phyloP scores from a whole-genome alignment of 2,888 invertebrate species.

The Cheilosia vernalis region DNA sequence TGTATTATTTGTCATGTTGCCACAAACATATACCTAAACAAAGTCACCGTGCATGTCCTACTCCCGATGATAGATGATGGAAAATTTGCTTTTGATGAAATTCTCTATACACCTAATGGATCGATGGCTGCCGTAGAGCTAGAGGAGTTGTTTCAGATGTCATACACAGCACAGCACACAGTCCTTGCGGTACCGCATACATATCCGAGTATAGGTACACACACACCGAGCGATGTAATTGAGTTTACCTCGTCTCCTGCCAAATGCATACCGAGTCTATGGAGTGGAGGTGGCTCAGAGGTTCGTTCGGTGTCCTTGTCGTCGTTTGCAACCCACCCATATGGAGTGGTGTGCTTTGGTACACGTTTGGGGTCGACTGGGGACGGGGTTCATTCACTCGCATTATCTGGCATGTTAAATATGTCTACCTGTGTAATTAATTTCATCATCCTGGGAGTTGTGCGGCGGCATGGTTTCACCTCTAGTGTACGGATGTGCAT shows the following conservation, averaged over 20 bases:
- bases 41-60: slow-evolving; percentile 17
- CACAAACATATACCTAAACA: slow-evolving; percentile 32
- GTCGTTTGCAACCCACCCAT: slow-evolving; percentile 20
- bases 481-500: not conserved
- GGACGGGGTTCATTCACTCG: slow-evolving; percentile 56
- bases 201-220: not conserved
- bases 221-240: slow-evolving; percentile 53
- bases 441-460: slow-evolving; percentile 56
- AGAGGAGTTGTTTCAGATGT: slow-evolving; percentile 39
- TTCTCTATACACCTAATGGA: slow-evolving; percentile 51
- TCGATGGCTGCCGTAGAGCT: slow-evolving; percentile 20
- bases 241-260: slow-evolving; percentile 61
- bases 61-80: slow-evolving; percentile 63
- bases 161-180: slow-evolving; percentile 23
- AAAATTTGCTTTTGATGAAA: slow-evolving; percentile 73
- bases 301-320: slow-evolving; percentile 47
- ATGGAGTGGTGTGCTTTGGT: slow-evolving; percentile 4
- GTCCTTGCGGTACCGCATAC: not conserved
- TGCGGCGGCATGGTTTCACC: slow-evolving; percentile 3
- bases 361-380: slow-evolving; percentile 23
- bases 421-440: slow-evolving; percentile 75
- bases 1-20: slow-evolving; percentile 69
- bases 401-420: slow-evolving; percentile 64
- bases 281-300: slow-evolving; percentile 12
- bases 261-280: slow-evolving; percentile 31